Evolutionary conservation across 2,113 vertebrate species (phyloP), one percentile per base, ranked within the genome.

Genomic region (Guaruba guarouba): DNA sequence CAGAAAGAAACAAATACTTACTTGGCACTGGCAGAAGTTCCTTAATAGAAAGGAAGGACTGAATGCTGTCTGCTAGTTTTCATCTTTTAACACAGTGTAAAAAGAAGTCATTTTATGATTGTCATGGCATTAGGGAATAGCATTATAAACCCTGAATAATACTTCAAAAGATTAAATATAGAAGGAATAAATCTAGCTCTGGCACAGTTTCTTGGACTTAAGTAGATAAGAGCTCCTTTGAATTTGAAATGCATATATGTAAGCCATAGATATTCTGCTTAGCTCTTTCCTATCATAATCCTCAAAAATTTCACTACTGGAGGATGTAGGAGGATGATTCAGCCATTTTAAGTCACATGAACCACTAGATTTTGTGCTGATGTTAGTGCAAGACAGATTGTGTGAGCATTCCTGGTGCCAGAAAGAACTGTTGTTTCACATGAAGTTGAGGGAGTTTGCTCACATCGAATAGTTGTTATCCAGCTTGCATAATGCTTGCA

Each of bases 111-210:
- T 93, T 84, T 94, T 74, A 55, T 66, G 55, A 78, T 51, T 74
- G 43, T 43, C 54, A 29, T 59, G 31, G 33, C 28, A 59, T 74
- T 74, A 88, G 51, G 62, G 14, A 88, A 80, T 43, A 71, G 46
- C 16, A 5, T 74, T 88, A 67, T 28, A 90, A 95, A 46, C 35
- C 29, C 46, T 74, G 23, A 33, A 70, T 88, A 86, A 79, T 73
- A 20, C 81, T 83, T 95, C 25, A 57, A 92, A 74, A 59, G 85
- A 85, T 94, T 94, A 88, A 94, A 81, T 86, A 46, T 33, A 52
- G 76, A 85, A 88, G 82, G 88, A 94, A 91, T 90, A 75, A 88
- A 86, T 64, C 77, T 88, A 92, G 75, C 43, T 95, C 64, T 83
- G 2, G 13, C 82, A 83, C 35, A 85, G 67, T 68, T 88, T 54